Evolutionary conservation across 2,797 vertebrate genomes (phyloP).

Genomic region (Spatula versicolor): DNA sequence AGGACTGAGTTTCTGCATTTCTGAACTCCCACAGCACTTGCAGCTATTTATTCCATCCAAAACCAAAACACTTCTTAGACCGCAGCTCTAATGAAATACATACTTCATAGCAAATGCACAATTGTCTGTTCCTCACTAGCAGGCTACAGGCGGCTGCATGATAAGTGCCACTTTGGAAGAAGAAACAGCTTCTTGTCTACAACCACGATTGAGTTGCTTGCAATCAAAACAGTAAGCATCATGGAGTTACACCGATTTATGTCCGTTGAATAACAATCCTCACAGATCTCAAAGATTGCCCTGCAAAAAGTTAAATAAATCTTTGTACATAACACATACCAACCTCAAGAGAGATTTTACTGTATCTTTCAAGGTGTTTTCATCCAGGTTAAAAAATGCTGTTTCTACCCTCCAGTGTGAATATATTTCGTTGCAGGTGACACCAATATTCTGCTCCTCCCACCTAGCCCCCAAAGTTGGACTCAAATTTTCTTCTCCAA

Average conservation of each 20-base stretch:
- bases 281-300: not conserved
- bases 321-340: not conserved
- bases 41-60: not conserved
- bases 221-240: not conserved
- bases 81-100: not conserved
- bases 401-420: not conserved
- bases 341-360: not conserved
- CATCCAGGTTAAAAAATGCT: not conserved
- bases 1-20: not conserved
- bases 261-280: not conserved
- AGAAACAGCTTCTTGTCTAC: not conserved
- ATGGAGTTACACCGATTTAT: accelerated
- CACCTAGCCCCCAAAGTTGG: not conserved
- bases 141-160: not conserved
- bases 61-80: not conserved
- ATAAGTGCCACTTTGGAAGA: not conserved
- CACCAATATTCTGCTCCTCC: not conserved
- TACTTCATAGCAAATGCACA: not conserved
- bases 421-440: not conserved
- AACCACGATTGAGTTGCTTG: not conserved
- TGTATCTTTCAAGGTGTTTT: not conserved
- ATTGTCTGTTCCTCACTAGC: not conserved
- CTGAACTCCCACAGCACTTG: not conserved
- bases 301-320: not conserved
- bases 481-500: not conserved